phyloP scores from a whole-genome alignment of 2,113 vertebrate species.

The Nipponia nippon region DNA sequence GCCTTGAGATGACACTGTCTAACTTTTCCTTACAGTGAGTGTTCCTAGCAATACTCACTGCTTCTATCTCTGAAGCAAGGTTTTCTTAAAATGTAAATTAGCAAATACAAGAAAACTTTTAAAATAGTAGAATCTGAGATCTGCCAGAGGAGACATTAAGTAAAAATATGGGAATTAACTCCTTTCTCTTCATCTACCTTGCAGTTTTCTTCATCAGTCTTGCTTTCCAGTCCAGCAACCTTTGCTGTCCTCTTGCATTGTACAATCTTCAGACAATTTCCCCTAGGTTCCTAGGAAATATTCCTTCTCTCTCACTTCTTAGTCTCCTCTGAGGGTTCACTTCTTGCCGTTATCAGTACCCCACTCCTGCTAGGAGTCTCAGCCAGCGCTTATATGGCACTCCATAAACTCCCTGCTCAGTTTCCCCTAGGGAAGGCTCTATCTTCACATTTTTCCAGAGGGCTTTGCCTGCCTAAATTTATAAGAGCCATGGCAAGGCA shows the following conservation, averaged over 20 bases:
- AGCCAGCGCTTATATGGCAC: background rate
- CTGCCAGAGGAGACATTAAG: background rate
- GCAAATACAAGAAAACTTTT: background rate
- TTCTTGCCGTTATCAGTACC: background rate
- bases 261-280: background rate
- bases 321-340: background rate
- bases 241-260: background rate
- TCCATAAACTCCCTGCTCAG: background rate
- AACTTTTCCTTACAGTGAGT: background rate
- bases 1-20: background rate
- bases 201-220: background rate
- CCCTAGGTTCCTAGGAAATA: background rate
- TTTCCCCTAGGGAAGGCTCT: background rate
- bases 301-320: background rate
- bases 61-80: background rate
- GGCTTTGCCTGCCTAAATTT: no score
- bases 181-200: background rate
- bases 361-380: background rate
- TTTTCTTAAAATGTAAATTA: background rate
- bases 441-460: background rate
- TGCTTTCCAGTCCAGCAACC: background rate
- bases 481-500: no score
- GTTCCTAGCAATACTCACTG: background rate
- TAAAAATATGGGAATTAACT: background rate
- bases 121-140: background rate